A percentile compares a stretch with the other conserved stretches of the same genome.
Conservation (phyloP, 2,888 invertebrate species). For the Tachina fera region DNA sequence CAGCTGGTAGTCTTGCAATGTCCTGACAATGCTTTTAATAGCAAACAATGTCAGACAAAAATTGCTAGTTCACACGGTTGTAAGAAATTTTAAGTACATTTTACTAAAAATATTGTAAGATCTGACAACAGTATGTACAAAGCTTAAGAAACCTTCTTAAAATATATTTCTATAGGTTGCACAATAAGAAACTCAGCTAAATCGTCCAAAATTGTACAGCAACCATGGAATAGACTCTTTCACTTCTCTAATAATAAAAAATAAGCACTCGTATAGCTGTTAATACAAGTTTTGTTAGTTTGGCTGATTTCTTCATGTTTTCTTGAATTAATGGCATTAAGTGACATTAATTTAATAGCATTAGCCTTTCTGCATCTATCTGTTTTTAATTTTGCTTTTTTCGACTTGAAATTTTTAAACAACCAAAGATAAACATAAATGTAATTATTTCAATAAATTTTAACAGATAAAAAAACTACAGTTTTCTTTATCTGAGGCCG, state of each 20-base stretch:
- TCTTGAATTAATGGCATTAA: slow-evolving; percentile 55
- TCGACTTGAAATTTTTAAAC: not conserved
- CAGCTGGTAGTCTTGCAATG: too few relatives aligned
- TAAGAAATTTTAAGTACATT: too few relatives aligned
- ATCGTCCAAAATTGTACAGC: not conserved
- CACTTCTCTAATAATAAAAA: slow-evolving; percentile 2
- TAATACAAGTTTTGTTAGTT: slow-evolving; percentile 44
- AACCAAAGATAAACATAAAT: slow-evolving; percentile 1
- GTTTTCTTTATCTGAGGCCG: slow-evolving; percentile 21
- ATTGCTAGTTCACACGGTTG: too few relatives aligned
- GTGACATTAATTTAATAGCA: slow-evolving; percentile 65
- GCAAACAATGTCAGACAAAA: too few relatives aligned
- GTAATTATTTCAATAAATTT: slow-evolving; percentile 41
- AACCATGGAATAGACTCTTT: not conserved
- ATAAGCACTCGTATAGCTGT: slow-evolving; percentile 13
- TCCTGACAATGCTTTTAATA: too few relatives aligned
- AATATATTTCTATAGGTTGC: too few relatives aligned
- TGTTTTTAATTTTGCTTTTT: slow-evolving; percentile 20
- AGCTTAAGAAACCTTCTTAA: too few relatives aligned
- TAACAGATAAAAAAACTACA: slow-evolving; percentile 7
- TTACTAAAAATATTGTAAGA: too few relatives aligned
- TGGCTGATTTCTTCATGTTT: slow-evolving; percentile 58
- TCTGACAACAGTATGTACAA: too few relatives aligned
- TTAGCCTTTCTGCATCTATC: slow-evolving; percentile 21
- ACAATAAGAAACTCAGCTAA: too few relatives aligned